phyloP scores from a whole-genome alignment of 2,797 vertebrate genomes.

The Intellagama lesueurii region DNA sequence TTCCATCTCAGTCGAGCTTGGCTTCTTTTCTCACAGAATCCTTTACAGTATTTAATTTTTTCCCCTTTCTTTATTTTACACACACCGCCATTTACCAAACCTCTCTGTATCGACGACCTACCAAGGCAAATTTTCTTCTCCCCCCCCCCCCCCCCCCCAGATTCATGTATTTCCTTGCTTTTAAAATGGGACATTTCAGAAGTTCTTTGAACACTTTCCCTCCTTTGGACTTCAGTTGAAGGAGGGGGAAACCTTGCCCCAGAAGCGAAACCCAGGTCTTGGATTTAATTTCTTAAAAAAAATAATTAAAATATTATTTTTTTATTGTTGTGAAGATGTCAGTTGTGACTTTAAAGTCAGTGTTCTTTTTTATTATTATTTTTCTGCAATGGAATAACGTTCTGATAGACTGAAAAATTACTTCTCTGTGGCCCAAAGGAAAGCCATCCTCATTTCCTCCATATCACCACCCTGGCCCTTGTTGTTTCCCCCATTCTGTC shows the following conservation, averaged over 20 bases:
- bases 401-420: conserved; percentile 65
- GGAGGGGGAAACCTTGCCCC: conserved; percentile 66
- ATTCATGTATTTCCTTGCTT: conserved; percentile 74
- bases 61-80: conserved; percentile 45
- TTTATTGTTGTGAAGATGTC: conserved; percentile 76
- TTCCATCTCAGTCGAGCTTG: not conserved
- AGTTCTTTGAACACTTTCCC: conserved; percentile 74
- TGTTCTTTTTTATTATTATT: conserved; percentile 60
- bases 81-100: conserved; percentile 48
- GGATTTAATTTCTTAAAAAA: conserved; percentile 43
- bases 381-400: conserved; percentile 68
- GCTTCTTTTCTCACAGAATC: conserved; percentile 4
- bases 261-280: conserved; percentile 71
- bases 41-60: conserved; percentile 62
- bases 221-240: conserved; percentile 57
- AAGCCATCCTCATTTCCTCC: not conserved
- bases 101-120: conserved; percentile 70
- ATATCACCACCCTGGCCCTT: conserved; percentile 52
- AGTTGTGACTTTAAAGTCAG: conserved; percentile 72
- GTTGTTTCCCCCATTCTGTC: conserved; percentile 74
- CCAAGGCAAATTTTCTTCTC: conserved; percentile 37
- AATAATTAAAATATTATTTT: conserved; percentile 68
- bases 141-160: conserved; percentile 29
- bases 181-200: conserved; percentile 68
- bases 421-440: conserved; percentile 43